Evolutionary conservation across 1,140 invertebrate species (phyloP).

Genomic region (Himalopsyche phryganea): DNA sequence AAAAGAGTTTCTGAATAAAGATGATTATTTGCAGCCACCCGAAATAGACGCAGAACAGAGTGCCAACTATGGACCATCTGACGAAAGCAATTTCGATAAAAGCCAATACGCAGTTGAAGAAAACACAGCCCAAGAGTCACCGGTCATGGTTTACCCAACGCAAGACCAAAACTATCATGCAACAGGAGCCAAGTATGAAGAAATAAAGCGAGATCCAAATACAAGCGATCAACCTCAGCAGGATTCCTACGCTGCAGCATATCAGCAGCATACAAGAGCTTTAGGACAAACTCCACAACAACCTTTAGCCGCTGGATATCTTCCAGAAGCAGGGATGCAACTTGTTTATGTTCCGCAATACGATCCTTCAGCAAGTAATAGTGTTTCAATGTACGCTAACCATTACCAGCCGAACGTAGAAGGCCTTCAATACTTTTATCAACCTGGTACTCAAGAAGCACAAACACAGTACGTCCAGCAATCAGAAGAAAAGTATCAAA

Average conservation of each 20-base stretch:
- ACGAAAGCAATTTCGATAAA: slow-evolving; percentile 4
- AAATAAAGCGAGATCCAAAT: slow-evolving; percentile 13
- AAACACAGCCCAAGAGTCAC: slow-evolving; percentile 4
- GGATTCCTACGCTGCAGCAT: slow-evolving; percentile 1
- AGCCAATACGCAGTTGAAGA: slow-evolving; percentile 32
- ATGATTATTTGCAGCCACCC: slow-evolving; percentile 11
- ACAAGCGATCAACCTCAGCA: slow-evolving; percentile 1
- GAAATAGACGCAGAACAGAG: slow-evolving; percentile 8
- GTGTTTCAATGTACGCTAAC: slow-evolving; percentile 11
- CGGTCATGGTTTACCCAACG: slow-evolving; percentile 9
- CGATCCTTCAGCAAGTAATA: slow-evolving; percentile 21
- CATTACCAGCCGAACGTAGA: slow-evolving; percentile 17
- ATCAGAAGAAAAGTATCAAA: slow-evolving; percentile 1
- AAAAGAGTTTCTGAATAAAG: slow-evolving; percentile 26
- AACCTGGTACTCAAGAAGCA: slow-evolving; percentile 4
- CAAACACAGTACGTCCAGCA: background rate
- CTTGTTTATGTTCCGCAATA: slow-evolving; percentile 24
- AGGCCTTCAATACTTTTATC: slow-evolving; percentile 15
- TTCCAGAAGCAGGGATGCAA: slow-evolving; percentile 16
- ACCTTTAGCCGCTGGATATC: background rate
- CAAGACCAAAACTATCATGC: slow-evolving; percentile 9
- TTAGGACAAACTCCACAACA: background rate
- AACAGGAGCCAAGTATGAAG: slow-evolving; percentile 11
- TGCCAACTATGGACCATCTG: slow-evolving; percentile 1
- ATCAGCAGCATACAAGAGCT: background rate